Evolutionary conservation across 2,113 vertebrate species (phyloP), one percentile per base, ranked within the genome.

Genomic region (Crotalus helleri): DNA sequence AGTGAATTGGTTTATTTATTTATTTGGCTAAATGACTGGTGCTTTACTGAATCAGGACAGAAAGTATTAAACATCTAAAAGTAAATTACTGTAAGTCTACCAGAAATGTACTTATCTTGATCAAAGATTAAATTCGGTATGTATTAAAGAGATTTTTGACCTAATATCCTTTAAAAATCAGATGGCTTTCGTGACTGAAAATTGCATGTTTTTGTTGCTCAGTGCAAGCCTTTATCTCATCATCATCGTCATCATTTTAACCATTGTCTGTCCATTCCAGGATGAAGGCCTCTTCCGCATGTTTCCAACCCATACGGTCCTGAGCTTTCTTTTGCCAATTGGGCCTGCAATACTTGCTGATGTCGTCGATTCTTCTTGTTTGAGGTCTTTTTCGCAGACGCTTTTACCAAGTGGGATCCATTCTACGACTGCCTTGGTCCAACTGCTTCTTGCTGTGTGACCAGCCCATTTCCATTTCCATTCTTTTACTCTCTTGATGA

Each of bases 161-260:
- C 90, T 95, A 33, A 46, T 53, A 90, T 92, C 86, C 86, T 94
- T 92, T 96, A 94, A 92, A 94, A 94, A 92, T 29, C 89, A 87
- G 51, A 92, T 92, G 93, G 94, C n/a, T 94, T 94, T 94, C 86
- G 0, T 3, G 87, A 93, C 92, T 94, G 87, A 95, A 95, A 95
- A 39, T 81, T 39, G 74, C 33, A 81, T 21, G 55, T 12, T 46
- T 95, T 93, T 92, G 92, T 58, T 54, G 87, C 92, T 92, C 91
- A 91, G 4, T 87, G 17, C n/a, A 64, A 95, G 94, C 90, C 10
- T 89, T 29, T 91, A 87, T 90, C 74, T 26, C 55, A 57, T n/a
- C 29, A 64, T 69, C 12, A 49, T 49, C 46, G 5, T 49, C 46
- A 51, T 51, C 49, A 69, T 33, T 69, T 69, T 69, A 69, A 2